Conservation (phyloP, 2,113 vertebrate genomes). For the Varanus komodoensis region DNA sequence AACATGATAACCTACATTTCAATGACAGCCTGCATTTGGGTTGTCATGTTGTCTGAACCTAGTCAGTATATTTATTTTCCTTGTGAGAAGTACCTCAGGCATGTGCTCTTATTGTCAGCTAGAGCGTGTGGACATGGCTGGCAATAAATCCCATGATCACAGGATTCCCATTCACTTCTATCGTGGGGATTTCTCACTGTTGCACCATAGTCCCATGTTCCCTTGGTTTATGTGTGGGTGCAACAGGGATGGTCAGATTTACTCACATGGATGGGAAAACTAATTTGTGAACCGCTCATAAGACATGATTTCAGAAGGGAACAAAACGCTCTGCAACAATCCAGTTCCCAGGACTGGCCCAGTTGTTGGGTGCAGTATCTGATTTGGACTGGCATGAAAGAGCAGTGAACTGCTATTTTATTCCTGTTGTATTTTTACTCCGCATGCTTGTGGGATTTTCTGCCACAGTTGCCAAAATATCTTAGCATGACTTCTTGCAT, state of each 20-base stretch:
- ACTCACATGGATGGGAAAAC: background rate
- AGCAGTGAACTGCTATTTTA: background rate
- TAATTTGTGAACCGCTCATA: background rate
- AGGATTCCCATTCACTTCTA: background rate
- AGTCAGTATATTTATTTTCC: background rate
- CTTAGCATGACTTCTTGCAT: background rate
- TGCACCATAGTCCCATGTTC: background rate
- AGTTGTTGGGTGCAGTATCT: background rate
- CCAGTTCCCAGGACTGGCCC: background rate
- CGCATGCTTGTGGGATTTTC: background rate
- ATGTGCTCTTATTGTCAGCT: background rate
- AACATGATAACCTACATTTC: too few species aligned
- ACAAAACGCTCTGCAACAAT: background rate
- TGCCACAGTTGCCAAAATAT: background rate
- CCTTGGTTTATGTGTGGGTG: background rate
- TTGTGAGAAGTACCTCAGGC: background rate
- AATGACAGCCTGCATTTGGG: too few species aligned
- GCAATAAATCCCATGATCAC: background rate
- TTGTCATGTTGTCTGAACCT: too few species aligned
- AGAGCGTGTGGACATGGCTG: background rate
- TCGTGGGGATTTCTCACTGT: background rate
- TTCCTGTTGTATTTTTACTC: background rate
- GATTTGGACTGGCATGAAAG: background rate
- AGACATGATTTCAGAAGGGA: background rate
- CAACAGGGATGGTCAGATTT: background rate